Conservation (phyloP, 2,113 vertebrate genomes). For the Prinia subflava region DNA sequence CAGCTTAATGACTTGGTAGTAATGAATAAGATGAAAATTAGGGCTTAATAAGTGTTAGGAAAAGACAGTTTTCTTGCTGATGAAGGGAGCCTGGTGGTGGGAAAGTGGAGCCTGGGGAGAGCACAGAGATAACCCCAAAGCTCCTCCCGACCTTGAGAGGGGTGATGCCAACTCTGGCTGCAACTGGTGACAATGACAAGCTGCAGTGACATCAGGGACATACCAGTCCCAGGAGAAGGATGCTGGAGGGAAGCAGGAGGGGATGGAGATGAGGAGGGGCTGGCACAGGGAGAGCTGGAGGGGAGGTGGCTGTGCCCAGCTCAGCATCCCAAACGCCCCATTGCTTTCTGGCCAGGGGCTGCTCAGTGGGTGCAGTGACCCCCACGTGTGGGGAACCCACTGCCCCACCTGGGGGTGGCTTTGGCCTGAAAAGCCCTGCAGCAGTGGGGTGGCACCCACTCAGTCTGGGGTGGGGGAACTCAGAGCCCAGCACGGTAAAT, state of each 20-base stretch:
- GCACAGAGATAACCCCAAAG: not conserved
- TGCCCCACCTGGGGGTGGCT: not conserved
- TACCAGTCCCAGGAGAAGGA: not conserved
- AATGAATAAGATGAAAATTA: conserved; percentile 38
- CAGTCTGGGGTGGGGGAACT: rapidly evolving
- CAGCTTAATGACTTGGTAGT: conserved; percentile 6
- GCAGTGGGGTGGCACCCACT: not conserved
- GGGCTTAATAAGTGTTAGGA: conserved; percentile 26
- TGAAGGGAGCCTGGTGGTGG: not conserved
- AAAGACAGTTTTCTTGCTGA: not conserved
- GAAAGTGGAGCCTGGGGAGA: not conserved
- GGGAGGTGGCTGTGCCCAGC: not conserved
- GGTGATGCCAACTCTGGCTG: rapidly evolving
- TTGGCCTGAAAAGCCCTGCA: not conserved
- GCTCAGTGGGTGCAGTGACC: not conserved
- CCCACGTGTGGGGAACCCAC: rapidly evolving
- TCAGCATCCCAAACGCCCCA: not conserved
- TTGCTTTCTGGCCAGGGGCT: not conserved
- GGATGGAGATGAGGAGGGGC: not conserved
- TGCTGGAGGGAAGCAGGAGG: not conserved
- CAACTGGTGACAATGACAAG: not conserved
- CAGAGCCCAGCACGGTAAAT: not conserved
- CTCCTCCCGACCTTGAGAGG: not conserved
- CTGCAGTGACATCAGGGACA: not conserved
- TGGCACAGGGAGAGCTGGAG: not conserved